Percentiles rank a stretch among this genome's conserved stretches.
phyloP scores from a whole-genome alignment of 2,888 invertebrate species.

The Euclidia mi region DNA sequence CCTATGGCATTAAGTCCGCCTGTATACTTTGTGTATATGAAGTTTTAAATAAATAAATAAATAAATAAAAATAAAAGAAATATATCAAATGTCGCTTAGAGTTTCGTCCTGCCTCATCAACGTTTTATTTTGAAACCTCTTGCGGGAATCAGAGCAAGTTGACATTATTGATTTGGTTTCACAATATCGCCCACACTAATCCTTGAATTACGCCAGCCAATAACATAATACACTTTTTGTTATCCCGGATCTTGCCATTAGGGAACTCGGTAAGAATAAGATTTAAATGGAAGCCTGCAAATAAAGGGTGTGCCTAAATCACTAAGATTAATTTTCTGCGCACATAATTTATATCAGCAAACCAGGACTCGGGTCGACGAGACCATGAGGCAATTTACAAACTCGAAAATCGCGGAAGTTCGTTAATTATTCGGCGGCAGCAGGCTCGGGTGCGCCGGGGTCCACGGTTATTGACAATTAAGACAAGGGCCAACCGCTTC shows the following conservation, averaged over 20 bases:
- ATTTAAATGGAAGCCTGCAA: constrained; percentile 66
- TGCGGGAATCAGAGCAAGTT: constrained; percentile 31
- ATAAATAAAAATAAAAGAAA: too few relatives aligned
- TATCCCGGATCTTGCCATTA: constrained; percentile 49
- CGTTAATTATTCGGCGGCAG: constrained; percentile 88
- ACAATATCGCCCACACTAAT: constrained; percentile 30
- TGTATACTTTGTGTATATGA: too few relatives aligned
- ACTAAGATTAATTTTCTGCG: constrained; percentile 86
- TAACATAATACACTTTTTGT: constrained; percentile 29
- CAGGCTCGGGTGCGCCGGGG: constrained; percentile 76
- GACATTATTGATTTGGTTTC: constrained; percentile 47
- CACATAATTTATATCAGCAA: constrained; percentile 87
- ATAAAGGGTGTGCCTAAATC: constrained; percentile 82
- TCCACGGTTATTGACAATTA: constrained; percentile 89
- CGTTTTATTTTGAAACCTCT: constrained; percentile 53
- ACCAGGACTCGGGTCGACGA: constrained; percentile 86
- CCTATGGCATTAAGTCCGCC: too few relatives aligned
- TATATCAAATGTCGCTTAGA: constrained; percentile 38
- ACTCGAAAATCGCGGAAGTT: constrained; percentile 90
- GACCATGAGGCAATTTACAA: constrained; percentile 89
- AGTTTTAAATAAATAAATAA: too few relatives aligned
- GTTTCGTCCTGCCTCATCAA: constrained; percentile 44
- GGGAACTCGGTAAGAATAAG: constrained; percentile 55
- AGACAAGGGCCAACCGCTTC: constrained; percentile 81
- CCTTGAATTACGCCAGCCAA: constrained; percentile 8